A percentile compares a stretch with the other conserved stretches of the same genome.
These are phyloP conservation scores for Capreolus pygargus DNA, from an alignment of 2,113 vertebrate genomes.

Conservation along the genomic window DNA sequence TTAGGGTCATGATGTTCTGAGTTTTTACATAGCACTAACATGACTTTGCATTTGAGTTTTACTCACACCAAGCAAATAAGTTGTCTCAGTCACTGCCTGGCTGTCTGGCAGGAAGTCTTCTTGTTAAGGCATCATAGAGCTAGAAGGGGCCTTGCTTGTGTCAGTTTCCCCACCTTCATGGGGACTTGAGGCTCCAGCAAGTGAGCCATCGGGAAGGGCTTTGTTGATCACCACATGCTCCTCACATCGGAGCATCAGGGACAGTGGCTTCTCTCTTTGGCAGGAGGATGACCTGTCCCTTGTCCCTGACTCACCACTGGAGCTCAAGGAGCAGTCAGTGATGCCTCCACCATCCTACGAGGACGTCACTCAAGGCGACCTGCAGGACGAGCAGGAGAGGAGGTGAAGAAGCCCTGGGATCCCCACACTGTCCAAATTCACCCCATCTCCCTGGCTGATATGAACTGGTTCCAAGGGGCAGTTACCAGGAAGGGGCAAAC, in stretches of 20 bases:
- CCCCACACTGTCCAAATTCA: background rate
- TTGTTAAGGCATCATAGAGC: background rate
- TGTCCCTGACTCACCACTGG: rapidly evolving
- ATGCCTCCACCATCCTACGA: background rate
- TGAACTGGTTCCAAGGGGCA: background rate
- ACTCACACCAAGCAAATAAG: background rate
- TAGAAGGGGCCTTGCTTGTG: background rate
- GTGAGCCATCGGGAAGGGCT: background rate
- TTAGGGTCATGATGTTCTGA: rapidly evolving
- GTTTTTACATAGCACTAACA: background rate
- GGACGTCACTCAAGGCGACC: rapidly evolving
- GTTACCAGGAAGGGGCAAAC: background rate
- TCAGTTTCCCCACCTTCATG: background rate
- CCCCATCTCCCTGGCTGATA: background rate
- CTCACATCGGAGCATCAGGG: rapidly evolving
- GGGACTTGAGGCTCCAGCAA: background rate
- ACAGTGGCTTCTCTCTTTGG: background rate
- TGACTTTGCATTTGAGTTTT: background rate
- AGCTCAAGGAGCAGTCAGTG: rapidly evolving
- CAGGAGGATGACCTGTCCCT: background rate
- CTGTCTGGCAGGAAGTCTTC: background rate
- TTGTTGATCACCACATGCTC: rapidly evolving
- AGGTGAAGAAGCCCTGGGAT: background rate
- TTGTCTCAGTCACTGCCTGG: background rate
- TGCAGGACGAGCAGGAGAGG: rapidly evolving